Evolutionary conservation across 92 coral and sea anemone species (phyloP).

Genomic region (Desmophyllum pertusum): DNA sequence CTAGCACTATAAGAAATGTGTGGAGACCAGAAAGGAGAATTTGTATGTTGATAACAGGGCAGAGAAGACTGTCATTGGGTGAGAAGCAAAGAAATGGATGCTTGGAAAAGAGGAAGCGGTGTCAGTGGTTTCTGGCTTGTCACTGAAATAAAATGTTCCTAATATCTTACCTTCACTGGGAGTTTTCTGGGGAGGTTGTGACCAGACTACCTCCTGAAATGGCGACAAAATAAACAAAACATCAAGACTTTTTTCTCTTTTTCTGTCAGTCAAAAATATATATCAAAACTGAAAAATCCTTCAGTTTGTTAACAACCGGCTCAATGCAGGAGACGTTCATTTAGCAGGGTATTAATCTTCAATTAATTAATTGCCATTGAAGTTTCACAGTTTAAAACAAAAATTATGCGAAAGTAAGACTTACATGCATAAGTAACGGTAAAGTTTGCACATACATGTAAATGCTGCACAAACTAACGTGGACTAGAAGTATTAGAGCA

Average conservation of each 20-base stretch:
- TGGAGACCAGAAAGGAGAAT: not conserved
- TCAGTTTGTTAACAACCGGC: no score
- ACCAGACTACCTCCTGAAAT: conserved; percentile 30
- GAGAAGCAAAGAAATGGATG: not conserved
- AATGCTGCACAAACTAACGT: no score
- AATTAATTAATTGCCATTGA: no score
- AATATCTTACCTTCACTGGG: conserved; percentile 24
- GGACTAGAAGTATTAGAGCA: no score
- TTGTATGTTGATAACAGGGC: not conserved
- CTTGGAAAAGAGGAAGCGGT: not conserved
- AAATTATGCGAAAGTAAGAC: no score
- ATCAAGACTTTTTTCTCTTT: not conserved
- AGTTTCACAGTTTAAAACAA: no score
- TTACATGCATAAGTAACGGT: no score
- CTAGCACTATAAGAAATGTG: not conserved
- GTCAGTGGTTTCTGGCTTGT: not conserved
- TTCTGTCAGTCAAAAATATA: no score
- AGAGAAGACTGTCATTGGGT: not conserved
- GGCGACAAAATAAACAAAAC: not conserved
- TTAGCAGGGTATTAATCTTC: no score
- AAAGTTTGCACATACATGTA: no score
- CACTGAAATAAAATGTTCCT: not conserved
- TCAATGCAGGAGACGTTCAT: not conserved
- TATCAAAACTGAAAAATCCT: no score
- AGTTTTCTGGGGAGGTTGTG: not conserved